A percentile compares a stretch with the other conserved stretches of the same genome.
Conservation (phyloP, 2,113 vertebrate species). For the Coregonus clupeaformis region DNA sequence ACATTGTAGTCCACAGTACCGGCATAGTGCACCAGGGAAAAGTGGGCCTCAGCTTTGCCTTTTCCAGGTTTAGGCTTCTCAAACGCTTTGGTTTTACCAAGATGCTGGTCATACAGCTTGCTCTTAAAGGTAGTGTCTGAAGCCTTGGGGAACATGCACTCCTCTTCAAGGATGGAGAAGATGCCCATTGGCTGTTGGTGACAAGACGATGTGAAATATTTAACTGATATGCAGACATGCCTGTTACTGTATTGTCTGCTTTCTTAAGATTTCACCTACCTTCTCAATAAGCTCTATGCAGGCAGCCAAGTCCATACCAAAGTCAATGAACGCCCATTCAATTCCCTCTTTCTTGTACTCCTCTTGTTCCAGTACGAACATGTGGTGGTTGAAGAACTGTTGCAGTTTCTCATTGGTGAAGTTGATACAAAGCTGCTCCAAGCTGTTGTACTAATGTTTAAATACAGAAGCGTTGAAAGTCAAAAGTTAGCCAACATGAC, state of each 20-base stretch:
- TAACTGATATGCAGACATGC: neutral
- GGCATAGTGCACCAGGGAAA: slow-evolving; percentile 81
- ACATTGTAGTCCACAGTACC: slow-evolving; percentile 85
- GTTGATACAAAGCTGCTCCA: slow-evolving; percentile 89
- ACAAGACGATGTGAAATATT: neutral
- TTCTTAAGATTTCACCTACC: slow-evolving; percentile 71
- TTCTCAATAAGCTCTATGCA: slow-evolving; percentile 89
- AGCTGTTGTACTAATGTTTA: slow-evolving; percentile 78
- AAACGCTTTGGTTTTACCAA: slow-evolving; percentile 81
- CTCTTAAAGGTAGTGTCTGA: slow-evolving; percentile 60
- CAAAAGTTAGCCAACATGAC: too few relatives aligned
- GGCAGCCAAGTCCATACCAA: slow-evolving; percentile 87
- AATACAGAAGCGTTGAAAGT: too few relatives aligned
- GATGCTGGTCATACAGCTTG: slow-evolving; percentile 56
- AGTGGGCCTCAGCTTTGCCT: slow-evolving; percentile 82
- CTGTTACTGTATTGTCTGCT: neutral
- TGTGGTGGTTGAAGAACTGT: slow-evolving; percentile 88
- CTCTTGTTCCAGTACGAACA: slow-evolving; percentile 85
- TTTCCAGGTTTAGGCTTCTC: slow-evolving; percentile 84
- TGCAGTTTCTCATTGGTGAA: slow-evolving; percentile 91
- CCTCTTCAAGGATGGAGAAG: slow-evolving; percentile 67
- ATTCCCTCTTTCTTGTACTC: slow-evolving; percentile 89
- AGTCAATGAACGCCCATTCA: slow-evolving; percentile 87
- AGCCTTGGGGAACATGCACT: slow-evolving; percentile 65
- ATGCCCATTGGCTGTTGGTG: slow-evolving; percentile 63